Conservation (phyloP, 2,797 vertebrate genomes). For the Salmo trutta region DNA sequence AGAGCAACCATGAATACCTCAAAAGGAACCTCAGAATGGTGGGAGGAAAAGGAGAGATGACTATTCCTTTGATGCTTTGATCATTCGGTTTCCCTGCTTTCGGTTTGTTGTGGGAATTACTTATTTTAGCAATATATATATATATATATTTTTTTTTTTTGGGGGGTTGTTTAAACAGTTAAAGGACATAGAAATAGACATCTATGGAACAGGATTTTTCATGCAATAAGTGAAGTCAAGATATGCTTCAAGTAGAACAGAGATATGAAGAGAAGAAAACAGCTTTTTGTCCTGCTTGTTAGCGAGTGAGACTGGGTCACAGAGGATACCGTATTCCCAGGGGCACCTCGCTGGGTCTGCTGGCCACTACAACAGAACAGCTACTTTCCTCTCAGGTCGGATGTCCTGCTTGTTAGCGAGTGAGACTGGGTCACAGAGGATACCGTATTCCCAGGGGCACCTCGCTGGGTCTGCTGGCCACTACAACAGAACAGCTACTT, state of each 20-base stretch:
- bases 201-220: background rate
- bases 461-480: conserved; percentile 18
- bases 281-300: background rate
- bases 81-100: conserved; percentile 28
- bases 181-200: background rate
- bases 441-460: conserved; percentile 39
- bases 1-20: conserved; percentile 49
- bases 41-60: conserved; percentile 31
- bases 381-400: conserved; percentile 29
- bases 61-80: conserved; percentile 25
- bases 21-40: conserved; percentile 47
- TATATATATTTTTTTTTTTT: background rate
- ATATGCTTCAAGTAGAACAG: conserved; percentile 31
- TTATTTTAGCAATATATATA: background rate
- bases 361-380: conserved; percentile 28
- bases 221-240: conserved; percentile 9
- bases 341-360: conserved; percentile 37
- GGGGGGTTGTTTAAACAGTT: background rate
- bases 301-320: conserved; percentile 42
- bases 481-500: conserved; percentile 39
- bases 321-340: conserved; percentile 32
- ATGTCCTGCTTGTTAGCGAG: conserved; percentile 26
- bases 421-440: conserved; percentile 39
- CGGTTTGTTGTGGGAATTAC: conserved; percentile 37
- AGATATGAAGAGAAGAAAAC: too few relatives aligned